Conservation (phyloP, 1,140 invertebrate species). For the Aphelenchoides avenae region DNA sequence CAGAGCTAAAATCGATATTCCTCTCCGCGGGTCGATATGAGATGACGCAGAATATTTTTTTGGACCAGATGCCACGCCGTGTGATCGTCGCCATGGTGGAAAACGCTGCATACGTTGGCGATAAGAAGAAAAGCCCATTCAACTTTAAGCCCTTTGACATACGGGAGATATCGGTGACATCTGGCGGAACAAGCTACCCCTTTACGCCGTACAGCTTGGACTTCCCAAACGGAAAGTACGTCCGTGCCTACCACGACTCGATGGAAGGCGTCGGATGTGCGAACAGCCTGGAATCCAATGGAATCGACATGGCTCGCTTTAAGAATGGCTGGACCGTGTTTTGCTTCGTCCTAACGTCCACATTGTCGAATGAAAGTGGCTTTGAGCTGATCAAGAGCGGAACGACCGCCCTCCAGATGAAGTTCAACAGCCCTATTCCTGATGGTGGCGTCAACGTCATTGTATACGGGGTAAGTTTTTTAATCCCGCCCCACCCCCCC, state of each 20-base stretch:
- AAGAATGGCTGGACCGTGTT: conserved; percentile 3
- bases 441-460: conserved; percentile 1
- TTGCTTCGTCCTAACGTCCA: conserved; percentile 10
- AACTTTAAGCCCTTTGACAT: conserved; percentile 9
- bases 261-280: conserved; percentile 14
- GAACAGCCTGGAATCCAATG: conserved; percentile 10
- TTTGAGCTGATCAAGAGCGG: conserved; percentile 24
- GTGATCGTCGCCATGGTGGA: conserved; percentile 3
- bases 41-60: conserved; percentile 5
- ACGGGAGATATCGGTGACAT: conserved; percentile 7
- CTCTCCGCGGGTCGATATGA: conserved; percentile 3
- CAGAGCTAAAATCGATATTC: conserved; percentile 7
- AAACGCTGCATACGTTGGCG: conserved; percentile 2
- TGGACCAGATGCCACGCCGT: conserved; percentile 3
- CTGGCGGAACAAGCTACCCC: conserved; percentile 2
- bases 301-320: conserved; percentile 13
- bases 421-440: conserved; percentile 10
- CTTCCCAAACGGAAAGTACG: conserved; percentile 15
- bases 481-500: too few relatives aligned
- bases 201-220: conserved; percentile 6
- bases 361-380: conserved; percentile 3
- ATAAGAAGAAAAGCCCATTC: not conserved
- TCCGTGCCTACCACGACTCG: conserved; percentile 12
- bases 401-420: conserved; percentile 9
- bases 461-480: conserved; percentile 10